Base-by-base conservation (phyloP, 2,888 invertebrate genomes). In the Lordiphosa andalusiaca region DNA sequence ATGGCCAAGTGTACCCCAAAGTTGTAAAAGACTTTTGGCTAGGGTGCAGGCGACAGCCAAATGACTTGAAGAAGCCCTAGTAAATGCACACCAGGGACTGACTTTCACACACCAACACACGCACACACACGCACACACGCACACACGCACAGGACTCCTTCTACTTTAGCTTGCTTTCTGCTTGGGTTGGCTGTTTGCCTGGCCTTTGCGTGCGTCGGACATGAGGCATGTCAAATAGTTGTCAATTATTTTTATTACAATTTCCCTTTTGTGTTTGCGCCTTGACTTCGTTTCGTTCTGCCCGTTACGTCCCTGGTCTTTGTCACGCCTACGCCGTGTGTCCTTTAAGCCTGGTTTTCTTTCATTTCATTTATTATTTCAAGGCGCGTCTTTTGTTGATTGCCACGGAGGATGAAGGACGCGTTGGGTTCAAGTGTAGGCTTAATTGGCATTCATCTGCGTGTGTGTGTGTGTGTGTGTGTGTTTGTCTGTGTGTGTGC, bases 201-300 rank as follows among this genome's bases (percentile, higher is more conserved):
- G 81, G 61, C 67, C 58, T 73, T 73, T 77, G 67, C 63, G 65
- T 76, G 66, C 63, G 69, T 68, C 80, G 85, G 80, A 78, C 85
- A 74, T 84, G 83, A 80, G 85, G 75, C 85, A 80, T 80, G 85
- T 80, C 80, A 78, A 80, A 80, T 80, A 80, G 80, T 80, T 84
- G 80, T 80, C 80, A 80, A 84, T 80, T 80, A 80, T 82, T 80
- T 80, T 84, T 82, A 84, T 84, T 82, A 82, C 85, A 75, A 81
- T 78, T 84, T 83, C 69, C 71, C 73, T 61, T 62, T 70, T 72
- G 67, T 71, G 75, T 56, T 46, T 66, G 68, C 52, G 53, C 51
- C 37, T 53, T 30, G 30, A 30, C 30, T 30, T 30, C 30, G 30
- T 30, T 30, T 30, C 30, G 30, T 30, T 30, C 9, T 30, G 30